phyloP scores from a whole-genome alignment of 2,113 vertebrate genomes.

The Pelecanus crispus region DNA sequence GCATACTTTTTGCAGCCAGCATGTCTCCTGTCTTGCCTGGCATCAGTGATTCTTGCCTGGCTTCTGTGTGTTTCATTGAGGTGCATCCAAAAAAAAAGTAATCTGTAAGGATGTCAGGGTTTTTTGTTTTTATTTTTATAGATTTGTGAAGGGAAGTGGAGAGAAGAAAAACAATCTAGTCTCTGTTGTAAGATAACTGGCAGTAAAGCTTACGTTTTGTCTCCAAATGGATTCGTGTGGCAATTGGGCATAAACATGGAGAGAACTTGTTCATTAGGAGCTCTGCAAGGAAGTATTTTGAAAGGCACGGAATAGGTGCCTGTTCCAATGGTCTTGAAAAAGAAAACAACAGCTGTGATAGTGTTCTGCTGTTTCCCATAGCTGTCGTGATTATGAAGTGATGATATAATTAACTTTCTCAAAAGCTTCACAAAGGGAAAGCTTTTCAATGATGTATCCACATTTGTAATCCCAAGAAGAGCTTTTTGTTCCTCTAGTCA shows the following conservation, averaged over 20 bases:
- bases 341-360: slow-evolving; percentile 41
- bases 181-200: not conserved
- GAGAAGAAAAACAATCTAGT: not conserved
- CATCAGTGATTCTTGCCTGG: not conserved
- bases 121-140: not conserved
- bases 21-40: not conserved
- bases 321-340: slow-evolving; percentile 20
- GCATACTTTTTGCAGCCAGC: not conserved
- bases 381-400: slow-evolving; percentile 51
- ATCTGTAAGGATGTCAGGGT: not conserved
- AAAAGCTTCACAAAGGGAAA: slow-evolving; percentile 7
- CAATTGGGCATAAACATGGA: not conserved
- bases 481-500: slow-evolving; percentile 5
- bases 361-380: slow-evolving; percentile 24
- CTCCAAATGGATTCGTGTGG: not conserved
- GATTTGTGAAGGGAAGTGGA: not conserved
- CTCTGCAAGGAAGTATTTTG: slow-evolving; percentile 36
- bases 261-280: slow-evolving; percentile 15
- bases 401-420: slow-evolving; percentile 47
- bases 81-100: not conserved
- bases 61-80: not conserved
- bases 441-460: not conserved
- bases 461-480: not conserved
- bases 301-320: slow-evolving; percentile 22
- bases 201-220: not conserved